Conservation (phyloP, 2,113 vertebrate genomes). For the Melozone crissalis region DNA sequence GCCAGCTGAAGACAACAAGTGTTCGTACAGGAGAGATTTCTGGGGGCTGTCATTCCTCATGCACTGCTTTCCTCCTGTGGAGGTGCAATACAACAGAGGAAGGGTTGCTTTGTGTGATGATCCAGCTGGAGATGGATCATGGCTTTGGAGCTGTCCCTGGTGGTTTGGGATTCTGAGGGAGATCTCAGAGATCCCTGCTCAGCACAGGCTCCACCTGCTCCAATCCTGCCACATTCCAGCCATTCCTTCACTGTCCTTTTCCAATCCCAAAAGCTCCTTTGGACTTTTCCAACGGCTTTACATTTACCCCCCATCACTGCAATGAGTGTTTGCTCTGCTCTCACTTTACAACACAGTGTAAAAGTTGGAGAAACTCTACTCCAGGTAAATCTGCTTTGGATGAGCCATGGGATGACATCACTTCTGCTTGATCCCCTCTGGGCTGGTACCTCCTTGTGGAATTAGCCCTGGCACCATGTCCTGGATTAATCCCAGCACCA, state of each 20-base stretch:
- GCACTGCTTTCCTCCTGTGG: neutral
- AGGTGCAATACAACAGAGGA: too few relatives aligned
- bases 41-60: neutral
- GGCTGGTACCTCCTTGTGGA: neutral
- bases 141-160: neutral
- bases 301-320: neutral
- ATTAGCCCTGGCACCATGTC: neutral
- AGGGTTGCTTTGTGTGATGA: neutral
- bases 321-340: neutral
- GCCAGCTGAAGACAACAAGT: neutral
- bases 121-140: fast-evolving
- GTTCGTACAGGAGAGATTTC: neutral
- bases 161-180: neutral
- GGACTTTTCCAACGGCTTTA: neutral
- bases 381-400: neutral
- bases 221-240: fast-evolving
- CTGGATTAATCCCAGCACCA: neutral
- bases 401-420: neutral
- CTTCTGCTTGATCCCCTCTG: fast-evolving
- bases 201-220: neutral
- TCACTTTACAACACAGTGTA: neutral
- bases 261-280: neutral
- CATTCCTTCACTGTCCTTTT: neutral
- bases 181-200: neutral
- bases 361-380: neutral